Evolutionary conservation across 1,140 invertebrate species (phyloP).

Genomic region (Probaryconus sp.): DNA sequence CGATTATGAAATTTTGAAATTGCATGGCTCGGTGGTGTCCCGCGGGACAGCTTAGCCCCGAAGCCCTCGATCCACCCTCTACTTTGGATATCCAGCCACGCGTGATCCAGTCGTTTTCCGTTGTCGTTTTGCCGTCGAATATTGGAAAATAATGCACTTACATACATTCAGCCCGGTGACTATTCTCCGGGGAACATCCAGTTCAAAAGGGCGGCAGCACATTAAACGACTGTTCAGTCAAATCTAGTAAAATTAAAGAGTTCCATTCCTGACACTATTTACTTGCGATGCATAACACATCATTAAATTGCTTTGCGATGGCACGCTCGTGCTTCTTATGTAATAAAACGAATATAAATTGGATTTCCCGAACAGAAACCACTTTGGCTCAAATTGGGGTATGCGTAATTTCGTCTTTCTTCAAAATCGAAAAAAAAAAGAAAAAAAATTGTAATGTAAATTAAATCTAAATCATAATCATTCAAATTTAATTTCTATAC

Average conservation of each 20-base stretch:
- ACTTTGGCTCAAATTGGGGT: too few relatives aligned
- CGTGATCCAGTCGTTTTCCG: constrained; percentile 64
- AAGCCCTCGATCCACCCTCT: constrained; percentile 60
- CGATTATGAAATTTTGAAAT: constrained; percentile 63
- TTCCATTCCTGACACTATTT: constrained; percentile 4
- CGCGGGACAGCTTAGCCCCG: constrained; percentile 58
- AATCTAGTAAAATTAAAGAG: constrained; percentile 51
- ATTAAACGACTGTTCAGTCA: constrained; percentile 47
- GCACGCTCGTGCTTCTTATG: too few relatives aligned
- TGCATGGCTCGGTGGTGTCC: constrained; percentile 48
- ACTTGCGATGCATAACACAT: background rate
- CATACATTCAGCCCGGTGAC: constrained; percentile 57
- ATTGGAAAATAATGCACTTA: constrained; percentile 68
- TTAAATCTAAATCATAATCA: too few relatives aligned
- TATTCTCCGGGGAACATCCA: constrained; percentile 50
- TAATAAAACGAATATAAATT: too few relatives aligned
- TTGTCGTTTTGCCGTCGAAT: constrained; percentile 65
- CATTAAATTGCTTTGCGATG: background rate
- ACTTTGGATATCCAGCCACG: constrained; percentile 64
- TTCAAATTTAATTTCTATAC: too few relatives aligned
- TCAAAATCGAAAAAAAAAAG: too few relatives aligned
- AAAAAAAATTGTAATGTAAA: too few relatives aligned
- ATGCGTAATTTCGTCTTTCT: too few relatives aligned
- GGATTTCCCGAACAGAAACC: too few relatives aligned
- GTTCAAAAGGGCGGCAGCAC: constrained; percentile 50